Evolutionary conservation across 2,888 invertebrate genomes (phyloP).

Genomic region (Hymenopus coronatus): DNA sequence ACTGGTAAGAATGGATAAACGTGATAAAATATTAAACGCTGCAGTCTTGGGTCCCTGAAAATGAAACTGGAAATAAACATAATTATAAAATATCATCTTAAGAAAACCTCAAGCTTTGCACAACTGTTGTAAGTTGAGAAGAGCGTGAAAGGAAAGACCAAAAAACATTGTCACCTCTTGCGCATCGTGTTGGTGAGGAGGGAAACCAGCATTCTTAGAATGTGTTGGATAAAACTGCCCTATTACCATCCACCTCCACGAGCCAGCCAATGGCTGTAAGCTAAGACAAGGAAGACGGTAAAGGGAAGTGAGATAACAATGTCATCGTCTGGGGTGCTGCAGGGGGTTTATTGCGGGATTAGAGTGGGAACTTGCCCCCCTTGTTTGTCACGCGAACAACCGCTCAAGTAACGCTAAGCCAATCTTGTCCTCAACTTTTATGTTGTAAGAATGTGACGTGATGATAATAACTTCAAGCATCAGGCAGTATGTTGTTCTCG

Average conservation of each 20-base stretch:
- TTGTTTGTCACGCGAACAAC: background rate
- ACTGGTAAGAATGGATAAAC: too few relatives aligned
- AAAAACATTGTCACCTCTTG: background rate
- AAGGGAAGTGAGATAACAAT: slow-evolving; percentile 26
- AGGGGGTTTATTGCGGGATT: background rate
- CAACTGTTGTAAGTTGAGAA: background rate
- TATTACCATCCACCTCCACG: background rate
- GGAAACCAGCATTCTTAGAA: background rate
- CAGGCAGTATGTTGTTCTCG: too few relatives aligned
- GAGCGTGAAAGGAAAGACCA: background rate
- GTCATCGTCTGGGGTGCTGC: slow-evolving; percentile 11
- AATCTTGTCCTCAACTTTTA: too few relatives aligned
- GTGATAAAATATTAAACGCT: too few relatives aligned
- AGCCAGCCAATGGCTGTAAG: background rate
- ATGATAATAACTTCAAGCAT: too few relatives aligned
- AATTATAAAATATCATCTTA: too few relatives aligned
- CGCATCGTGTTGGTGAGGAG: background rate
- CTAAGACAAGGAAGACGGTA: background rate
- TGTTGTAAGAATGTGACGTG: too few relatives aligned
- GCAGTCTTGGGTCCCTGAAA: too few relatives aligned
- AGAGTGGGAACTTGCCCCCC: background rate
- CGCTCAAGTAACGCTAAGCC: background rate
- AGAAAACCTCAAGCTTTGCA: too few relatives aligned
- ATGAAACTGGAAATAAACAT: too few relatives aligned
- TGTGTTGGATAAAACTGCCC: background rate